A percentile compares a stretch with the other conserved stretches of the same genome.
Conservation (phyloP, 1,140 invertebrate genomes). For the Drosophila saltans region DNA sequence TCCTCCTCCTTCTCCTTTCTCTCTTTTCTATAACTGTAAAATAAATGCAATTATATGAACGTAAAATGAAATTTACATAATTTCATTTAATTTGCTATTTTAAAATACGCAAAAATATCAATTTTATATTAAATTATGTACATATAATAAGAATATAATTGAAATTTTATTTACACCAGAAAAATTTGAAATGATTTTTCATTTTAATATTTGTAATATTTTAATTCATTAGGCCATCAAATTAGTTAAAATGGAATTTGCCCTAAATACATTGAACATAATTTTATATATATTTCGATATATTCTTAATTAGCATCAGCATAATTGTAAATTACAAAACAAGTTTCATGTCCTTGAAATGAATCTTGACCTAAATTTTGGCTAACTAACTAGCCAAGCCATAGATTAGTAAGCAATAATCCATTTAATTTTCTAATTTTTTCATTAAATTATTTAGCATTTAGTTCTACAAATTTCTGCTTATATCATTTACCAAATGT, state of each 20-base stretch:
- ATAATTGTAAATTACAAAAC: no score
- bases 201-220: neutral
- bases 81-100: slow-evolving; percentile 9
- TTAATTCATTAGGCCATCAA: neutral
- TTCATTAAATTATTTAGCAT: no score
- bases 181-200: neutral
- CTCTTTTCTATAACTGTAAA: neutral
- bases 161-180: neutral
- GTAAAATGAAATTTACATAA: slow-evolving; percentile 10
- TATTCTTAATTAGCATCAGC: neutral
- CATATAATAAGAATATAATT: slow-evolving; percentile 2
- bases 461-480: no score
- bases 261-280: neutral
- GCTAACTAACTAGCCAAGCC: no score
- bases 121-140: slow-evolving; percentile 4
- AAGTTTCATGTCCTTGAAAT: no score
- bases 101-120: slow-evolving; percentile 1
- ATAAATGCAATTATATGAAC: slow-evolving; percentile 2
- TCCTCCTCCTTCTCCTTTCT: no score
- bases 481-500: no score
- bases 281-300: neutral
- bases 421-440: no score
- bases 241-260: neutral
- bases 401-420: no score
- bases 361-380: no score